Percentiles rank a stretch among this genome's conserved stretches.
Evolutionary conservation across 2,113 vertebrate species (phyloP).

Genomic region (Phasianus colchicus): DNA sequence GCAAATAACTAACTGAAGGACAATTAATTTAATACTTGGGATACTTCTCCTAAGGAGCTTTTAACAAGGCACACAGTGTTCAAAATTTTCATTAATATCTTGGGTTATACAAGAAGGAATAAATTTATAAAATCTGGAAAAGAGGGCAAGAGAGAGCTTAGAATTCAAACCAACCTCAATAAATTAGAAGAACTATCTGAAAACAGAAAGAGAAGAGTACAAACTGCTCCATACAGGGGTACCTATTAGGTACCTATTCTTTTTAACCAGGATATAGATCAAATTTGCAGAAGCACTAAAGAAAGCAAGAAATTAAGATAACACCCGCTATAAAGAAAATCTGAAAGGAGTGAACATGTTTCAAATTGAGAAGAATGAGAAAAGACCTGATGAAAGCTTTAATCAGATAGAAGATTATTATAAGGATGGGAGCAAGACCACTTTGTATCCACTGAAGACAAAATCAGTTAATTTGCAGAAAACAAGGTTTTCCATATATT

Average conservation of each 20-base stretch:
- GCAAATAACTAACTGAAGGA: background rate
- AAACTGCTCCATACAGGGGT: background rate
- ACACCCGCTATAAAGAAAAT: background rate
- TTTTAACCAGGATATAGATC: background rate
- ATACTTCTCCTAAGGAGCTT: background rate
- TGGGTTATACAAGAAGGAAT: background rate
- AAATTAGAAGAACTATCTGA: background rate
- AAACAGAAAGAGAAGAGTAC: background rate
- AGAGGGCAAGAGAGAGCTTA: background rate
- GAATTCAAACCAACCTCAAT: background rate
- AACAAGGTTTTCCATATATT: background rate
- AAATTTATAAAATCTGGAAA: background rate
- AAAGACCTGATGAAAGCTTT: background rate
- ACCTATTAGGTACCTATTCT: background rate
- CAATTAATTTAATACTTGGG: background rate
- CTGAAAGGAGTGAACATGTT: background rate
- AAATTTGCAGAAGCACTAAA: background rate
- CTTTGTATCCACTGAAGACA: background rate
- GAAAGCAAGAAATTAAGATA: background rate
- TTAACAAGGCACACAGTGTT: background rate
- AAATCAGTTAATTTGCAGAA: background rate
- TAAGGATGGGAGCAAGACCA: background rate
- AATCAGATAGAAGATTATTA: too few species aligned
- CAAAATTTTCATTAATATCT: background rate
- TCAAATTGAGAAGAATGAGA: background rate